Percentiles rank a stretch among this genome's conserved stretches.
phyloP scores from a whole-genome alignment of 1,140 invertebrate species.

The Scylla paramamosain region DNA sequence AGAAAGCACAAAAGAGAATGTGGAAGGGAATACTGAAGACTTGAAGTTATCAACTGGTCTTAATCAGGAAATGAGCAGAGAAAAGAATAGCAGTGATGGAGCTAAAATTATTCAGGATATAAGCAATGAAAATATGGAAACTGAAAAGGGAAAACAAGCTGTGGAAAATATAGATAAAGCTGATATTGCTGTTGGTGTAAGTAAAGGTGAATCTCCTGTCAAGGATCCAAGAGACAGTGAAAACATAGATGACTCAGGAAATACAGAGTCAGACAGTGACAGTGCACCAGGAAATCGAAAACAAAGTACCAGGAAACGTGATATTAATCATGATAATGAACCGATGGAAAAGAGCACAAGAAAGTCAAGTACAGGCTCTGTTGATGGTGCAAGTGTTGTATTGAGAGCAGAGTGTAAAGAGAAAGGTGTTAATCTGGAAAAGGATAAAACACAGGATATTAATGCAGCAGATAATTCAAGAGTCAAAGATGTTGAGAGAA shows the following conservation, averaged over 20 bases:
- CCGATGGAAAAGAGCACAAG: not conserved
- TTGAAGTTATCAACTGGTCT: not conserved
- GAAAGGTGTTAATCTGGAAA: not conserved
- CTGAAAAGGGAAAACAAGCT: not conserved
- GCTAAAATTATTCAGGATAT: too few relatives aligned
- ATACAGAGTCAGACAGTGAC: too few relatives aligned
- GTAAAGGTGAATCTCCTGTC: not conserved
- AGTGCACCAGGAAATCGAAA: not conserved
- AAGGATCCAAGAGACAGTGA: not conserved
- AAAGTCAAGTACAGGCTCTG: not conserved
- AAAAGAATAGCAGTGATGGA: too few relatives aligned
- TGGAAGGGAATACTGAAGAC: not conserved
- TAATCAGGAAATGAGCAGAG: too few relatives aligned
- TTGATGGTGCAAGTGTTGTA: not conserved
- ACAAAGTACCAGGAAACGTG: not conserved
- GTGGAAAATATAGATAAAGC: not conserved
- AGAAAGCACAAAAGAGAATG: not conserved
- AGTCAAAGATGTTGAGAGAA: not conserved
- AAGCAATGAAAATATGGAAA: too few relatives aligned
- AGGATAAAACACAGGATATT: not conserved
- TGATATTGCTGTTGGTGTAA: not conserved
- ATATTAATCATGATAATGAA: not conserved
- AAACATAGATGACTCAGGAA: not conserved
- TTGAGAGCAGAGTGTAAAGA: not conserved
- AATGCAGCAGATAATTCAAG: not conserved